Conservation (phyloP, 1,140 invertebrate genomes). For the Drosophila arizonae region DNA sequence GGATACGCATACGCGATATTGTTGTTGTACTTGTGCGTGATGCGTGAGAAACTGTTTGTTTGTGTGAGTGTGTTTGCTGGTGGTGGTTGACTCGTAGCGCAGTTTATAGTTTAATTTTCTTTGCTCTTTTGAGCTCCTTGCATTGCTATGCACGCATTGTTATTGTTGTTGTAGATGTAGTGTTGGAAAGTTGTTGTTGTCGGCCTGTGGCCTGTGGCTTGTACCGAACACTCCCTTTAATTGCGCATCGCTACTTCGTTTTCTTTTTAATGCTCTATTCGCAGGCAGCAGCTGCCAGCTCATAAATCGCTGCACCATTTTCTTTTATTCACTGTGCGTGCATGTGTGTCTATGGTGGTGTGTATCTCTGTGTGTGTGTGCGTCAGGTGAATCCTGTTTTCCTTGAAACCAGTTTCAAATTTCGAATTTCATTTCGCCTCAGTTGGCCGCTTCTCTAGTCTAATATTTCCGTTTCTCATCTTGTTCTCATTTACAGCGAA, state of each 20-base stretch:
- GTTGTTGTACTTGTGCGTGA: constrained; percentile 29
- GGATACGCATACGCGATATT: constrained; percentile 39
- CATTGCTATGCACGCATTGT: constrained; percentile 66
- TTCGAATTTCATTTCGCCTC: constrained; percentile 28
- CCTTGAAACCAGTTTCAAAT: constrained; percentile 70
- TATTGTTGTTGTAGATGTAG: constrained; percentile 18
- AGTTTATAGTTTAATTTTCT: constrained; percentile 47
- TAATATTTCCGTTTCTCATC: constrained; percentile 15
- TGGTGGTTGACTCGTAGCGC: constrained; percentile 57
- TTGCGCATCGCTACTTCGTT: constrained; percentile 63
- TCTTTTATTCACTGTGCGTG: constrained; percentile 46
- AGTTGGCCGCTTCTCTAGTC: constrained; percentile 33
- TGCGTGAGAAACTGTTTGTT: neutral
- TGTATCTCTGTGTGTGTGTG: constrained; percentile 29
- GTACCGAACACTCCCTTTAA: constrained; percentile 59
- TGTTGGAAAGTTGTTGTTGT: constrained; percentile 40
- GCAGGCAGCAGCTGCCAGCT: constrained; percentile 18
- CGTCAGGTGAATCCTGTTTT: constrained; percentile 75
- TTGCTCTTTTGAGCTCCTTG: constrained; percentile 39
- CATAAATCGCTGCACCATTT: constrained; percentile 76
- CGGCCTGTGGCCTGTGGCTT: constrained; percentile 18
- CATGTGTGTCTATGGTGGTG: constrained; percentile 7
- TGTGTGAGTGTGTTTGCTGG: constrained; percentile 37
- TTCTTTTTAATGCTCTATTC: constrained; percentile 38
- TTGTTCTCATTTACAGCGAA: constrained; percentile 31